Base-by-base conservation (phyloP, 1,140 invertebrate species). In the Gerris buenoi region DNA sequence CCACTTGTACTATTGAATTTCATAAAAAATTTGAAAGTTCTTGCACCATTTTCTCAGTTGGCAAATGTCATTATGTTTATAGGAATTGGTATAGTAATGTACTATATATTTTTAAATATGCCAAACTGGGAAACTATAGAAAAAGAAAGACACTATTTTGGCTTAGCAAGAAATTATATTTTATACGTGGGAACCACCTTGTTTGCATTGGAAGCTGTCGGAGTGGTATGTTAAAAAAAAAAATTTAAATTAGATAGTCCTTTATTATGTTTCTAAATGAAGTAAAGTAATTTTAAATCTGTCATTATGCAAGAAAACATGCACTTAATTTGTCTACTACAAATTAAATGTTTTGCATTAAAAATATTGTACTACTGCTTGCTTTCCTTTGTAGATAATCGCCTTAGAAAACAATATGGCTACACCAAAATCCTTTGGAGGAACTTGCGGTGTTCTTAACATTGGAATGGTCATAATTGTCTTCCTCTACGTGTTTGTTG, bases 161-260 rank as follows among this genome's bases (percentile, higher is more conserved):
- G 83, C 1, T 75, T 79, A 0, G 66, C 80, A 0, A 74, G 77
- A 33, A 81, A 82, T 62, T 86, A 86, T 74, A 83, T 87, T 0
- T 78, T 91, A 0, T 93, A 87, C 71, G 90, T 95, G 75, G 92
- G 92, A 0, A 94, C 90, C 0, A 88, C 89, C 0, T 78, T 96
- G 2, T 96, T 93, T 79, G 89, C 93, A 0, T 79, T 95, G 63
- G 92, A 95, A 76, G 92, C 92, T n/a, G 92, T 95, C 33, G 89
- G 89, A 27, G 87, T 91, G 76, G 88, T 91, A 74, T 81, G 85
- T 84, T 28, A 1, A 2, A 29, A 29, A 1, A n/a, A 25, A 28
- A n/a, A n/a, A n/a, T n/a, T n/a, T n/a, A n/a, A n/a, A n/a, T n/a
- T n/a, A n/a, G n/a, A n/a, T n/a, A n/a, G n/a, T n/a, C n/a, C n/a